Base-by-base conservation (phyloP, 1,140 invertebrate genomes). In the Pinna nobilis region DNA sequence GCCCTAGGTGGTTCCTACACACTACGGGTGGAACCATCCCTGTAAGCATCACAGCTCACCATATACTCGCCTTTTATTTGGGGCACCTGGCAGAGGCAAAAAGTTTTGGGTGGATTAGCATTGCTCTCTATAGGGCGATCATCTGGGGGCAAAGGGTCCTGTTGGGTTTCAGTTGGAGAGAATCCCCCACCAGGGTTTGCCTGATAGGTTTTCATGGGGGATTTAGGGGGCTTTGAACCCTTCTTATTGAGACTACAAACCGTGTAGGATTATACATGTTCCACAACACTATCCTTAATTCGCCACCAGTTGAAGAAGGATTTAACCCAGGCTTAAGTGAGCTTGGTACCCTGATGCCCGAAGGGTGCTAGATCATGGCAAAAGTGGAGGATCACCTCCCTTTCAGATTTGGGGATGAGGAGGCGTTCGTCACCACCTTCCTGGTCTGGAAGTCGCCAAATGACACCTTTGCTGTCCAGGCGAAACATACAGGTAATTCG, bases 231-330 rank as follows among this genome's bases (percentile, higher is more conserved):
- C 2, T 33, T 3, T 32, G 7, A 32, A 18, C 25, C 25, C n/a
- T 59, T 59, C 25, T 59, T 59, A 11, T 33, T 32, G 1, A 33
- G 20, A 57, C 39, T 57, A 18, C 53, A 57, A 4, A 57, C 53
- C 4, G 18, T 25, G 53, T 28, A 57, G 20, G 20, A 25, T 15
- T 28, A 18, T 5, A 57, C 53, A 57, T 25, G 32, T 28, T 23
- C 32, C 5, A 18, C 15, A 18, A 57, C 53, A 57, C 30, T 30
- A 5, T 30, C 20, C 18, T 20, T 20, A 4, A 57, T 25, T 18
- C 53, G 20, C 20, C 30, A 57, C 53, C 55, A 59, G 35, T 59
- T n/a, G 33, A 59, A 59, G 7, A 25, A 32, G 11, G 28, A 2
- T 33, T n/a, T 5, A 4, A 59, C 55, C 28, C 28, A 20, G 3